Percentiles rank a stretch among this genome's conserved stretches.
Conservation (phyloP, 2,797 vertebrate species). For the Loriculus beryllinus region DNA sequence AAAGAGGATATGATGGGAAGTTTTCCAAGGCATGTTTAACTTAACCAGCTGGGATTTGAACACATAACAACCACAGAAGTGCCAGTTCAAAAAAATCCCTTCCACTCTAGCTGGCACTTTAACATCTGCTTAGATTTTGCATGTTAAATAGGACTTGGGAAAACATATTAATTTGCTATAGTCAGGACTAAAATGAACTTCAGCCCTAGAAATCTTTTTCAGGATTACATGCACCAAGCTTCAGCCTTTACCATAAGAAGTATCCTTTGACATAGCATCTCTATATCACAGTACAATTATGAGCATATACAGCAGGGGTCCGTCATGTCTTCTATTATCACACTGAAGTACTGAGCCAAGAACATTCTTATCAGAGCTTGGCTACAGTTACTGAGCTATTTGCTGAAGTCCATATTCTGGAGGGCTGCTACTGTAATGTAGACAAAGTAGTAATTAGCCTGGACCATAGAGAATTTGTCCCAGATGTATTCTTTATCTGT, state of each 20-base stretch:
- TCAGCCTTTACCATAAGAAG: neutral
- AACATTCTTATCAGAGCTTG: neutral
- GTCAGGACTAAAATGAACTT: neutral
- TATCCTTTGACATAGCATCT: neutral
- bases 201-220: neutral
- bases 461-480: neutral
- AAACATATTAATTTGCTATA: neutral
- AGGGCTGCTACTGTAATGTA: neutral
- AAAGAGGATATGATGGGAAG: neutral
- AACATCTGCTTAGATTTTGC: neutral
- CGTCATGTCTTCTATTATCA: neutral
- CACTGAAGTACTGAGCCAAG: neutral
- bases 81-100: neutral
- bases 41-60: neutral
- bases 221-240: neutral
- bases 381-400: neutral
- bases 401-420: neutral
- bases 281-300: neutral
- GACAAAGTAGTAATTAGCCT: neutral
- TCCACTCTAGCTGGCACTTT: neutral
- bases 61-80: neutral
- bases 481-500: neutral
- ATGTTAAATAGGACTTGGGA: neutral
- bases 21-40: neutral
- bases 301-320: neutral